Evolutionary conservation across 2,888 invertebrate species (phyloP).

Genomic region (Drosophila ezoana): DNA sequence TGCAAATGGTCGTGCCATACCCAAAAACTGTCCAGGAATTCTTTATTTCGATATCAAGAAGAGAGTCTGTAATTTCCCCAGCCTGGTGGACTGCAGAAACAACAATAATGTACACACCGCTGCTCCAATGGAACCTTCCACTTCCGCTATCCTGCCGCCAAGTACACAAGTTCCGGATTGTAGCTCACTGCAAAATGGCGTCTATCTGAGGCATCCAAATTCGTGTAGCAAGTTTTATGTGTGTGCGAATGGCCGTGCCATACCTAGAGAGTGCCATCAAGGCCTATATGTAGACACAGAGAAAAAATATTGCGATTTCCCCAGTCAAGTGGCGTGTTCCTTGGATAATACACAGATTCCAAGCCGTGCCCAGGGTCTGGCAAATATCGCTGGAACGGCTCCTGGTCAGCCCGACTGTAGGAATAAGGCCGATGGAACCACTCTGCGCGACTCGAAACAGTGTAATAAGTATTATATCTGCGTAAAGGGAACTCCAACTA

Average conservation of each 20-base stretch:
- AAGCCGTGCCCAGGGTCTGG: background rate
- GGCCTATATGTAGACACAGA: constrained; percentile 44
- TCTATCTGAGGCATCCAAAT: constrained; percentile 25
- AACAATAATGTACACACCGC: background rate
- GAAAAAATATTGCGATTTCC: constrained; percentile 34
- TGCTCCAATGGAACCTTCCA: background rate
- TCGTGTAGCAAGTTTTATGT: constrained; percentile 53
- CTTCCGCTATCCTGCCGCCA: background rate
- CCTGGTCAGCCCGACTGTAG: constrained; percentile 30
- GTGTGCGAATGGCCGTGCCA: constrained; percentile 37
- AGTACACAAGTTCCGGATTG: constrained; percentile 30
- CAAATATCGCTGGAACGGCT: background rate
- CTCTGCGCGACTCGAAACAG: constrained; percentile 37
- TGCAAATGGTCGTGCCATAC: constrained; percentile 49
- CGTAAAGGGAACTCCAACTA: constrained; percentile 29
- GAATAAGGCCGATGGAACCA: constrained; percentile 23
- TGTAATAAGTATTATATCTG: constrained; percentile 65
- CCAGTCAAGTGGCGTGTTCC: constrained; percentile 38
- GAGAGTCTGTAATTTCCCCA: constrained; percentile 60
- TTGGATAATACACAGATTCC: background rate
- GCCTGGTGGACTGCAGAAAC: constrained; percentile 54
- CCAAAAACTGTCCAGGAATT: constrained; percentile 43
- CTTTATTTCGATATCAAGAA: constrained; percentile 52
- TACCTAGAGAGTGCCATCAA: constrained; percentile 39
- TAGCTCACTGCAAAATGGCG: constrained; percentile 28